Evolutionary conservation across 2,797 vertebrate genomes (phyloP), one percentile per base, ranked within the genome.

Genomic region (Rhynchonycteris naso): DNA sequence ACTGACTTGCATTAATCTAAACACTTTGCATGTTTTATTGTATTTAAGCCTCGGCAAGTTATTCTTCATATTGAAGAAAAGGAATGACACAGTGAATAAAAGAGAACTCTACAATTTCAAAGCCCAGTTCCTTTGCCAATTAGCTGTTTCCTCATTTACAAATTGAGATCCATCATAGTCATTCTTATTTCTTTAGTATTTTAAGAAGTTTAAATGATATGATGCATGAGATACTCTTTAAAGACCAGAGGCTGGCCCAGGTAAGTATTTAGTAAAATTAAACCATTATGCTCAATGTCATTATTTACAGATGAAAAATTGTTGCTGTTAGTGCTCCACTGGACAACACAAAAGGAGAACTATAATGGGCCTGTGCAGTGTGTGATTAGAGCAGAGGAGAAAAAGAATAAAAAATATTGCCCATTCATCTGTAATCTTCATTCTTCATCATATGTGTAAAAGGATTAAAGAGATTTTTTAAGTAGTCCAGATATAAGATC

Each of bases 121-220:
- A 65, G 63, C 16, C 16, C 5, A 61, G 3, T 68, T 79, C 11
- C 69, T 95, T 4, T 12, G 72, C 21, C 75, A 75, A 89, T 79
- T 69, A 61, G 26, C 26, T 66, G 15, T 74, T 89, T 56, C 21
- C 10, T 93, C 79, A 56, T 92, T 82, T 84, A 95, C 30, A 81
- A 71, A 72, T 28, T 26, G 14, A 95, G 10, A 58, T 54, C 18
- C 7, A 56, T 12, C 47, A 7, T 58, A 68, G 21, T 84, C 28
- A 84, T 30, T 66, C 1, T 80, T 80, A 76, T 14, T 61, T 4
- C 35, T 12, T 69, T 24, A 38, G 3, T 58, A n/a, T 71, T 4
- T 75, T 88, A 69, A 61, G 26, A 90, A 72, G 2, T 65, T 50
- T 93, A 91, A 92, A 81, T 56, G 50, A 94, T 54, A 86, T n/a